These are phyloP conservation scores for Agonopterix heracliana DNA, from an alignment of 2,888 invertebrate genomes.

Conservation along the genomic window DNA sequence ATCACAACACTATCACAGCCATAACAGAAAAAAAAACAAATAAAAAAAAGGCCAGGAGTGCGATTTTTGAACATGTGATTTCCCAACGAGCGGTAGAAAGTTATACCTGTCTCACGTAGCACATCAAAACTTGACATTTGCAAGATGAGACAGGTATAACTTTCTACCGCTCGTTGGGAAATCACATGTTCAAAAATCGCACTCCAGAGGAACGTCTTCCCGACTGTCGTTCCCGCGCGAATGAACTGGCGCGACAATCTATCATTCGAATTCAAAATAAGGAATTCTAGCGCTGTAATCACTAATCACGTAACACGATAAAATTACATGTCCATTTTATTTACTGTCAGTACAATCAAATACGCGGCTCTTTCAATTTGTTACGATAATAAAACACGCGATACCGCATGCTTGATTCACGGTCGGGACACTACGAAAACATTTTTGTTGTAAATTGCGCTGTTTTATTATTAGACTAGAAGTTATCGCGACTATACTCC, in stretches of 20 bases:
- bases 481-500: not conserved
- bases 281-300: slow-evolving; percentile 13
- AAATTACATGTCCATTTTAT: slow-evolving; percentile 3
- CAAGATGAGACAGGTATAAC: too few relatives aligned
- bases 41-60: slow-evolving; percentile 22
- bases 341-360: not conserved
- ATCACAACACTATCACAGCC: slow-evolving; percentile 55
- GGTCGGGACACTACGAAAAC: slow-evolving; percentile 11
- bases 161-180: not conserved
- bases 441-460: slow-evolving; percentile 3
- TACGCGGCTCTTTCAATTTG: slow-evolving; percentile 15
- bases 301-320: slow-evolving; percentile 9
- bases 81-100: too few relatives aligned
- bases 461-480: slow-evolving; percentile 16
- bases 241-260: slow-evolving; percentile 1
- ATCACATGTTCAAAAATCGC: too few relatives aligned
- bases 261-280: slow-evolving; percentile 17
- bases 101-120: too few relatives aligned
- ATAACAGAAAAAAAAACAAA: slow-evolving; percentile 23
- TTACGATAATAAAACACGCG: slow-evolving; percentile 20
- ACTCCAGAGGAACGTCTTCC: slow-evolving; percentile 38
- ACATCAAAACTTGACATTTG: too few relatives aligned
- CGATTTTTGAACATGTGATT: too few relatives aligned
- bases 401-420: slow-evolving; percentile 19
- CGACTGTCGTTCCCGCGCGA: slow-evolving; percentile 44